Conservation (phyloP, 2,888 invertebrate genomes). For the Callosobruchus maculatus region DNA sequence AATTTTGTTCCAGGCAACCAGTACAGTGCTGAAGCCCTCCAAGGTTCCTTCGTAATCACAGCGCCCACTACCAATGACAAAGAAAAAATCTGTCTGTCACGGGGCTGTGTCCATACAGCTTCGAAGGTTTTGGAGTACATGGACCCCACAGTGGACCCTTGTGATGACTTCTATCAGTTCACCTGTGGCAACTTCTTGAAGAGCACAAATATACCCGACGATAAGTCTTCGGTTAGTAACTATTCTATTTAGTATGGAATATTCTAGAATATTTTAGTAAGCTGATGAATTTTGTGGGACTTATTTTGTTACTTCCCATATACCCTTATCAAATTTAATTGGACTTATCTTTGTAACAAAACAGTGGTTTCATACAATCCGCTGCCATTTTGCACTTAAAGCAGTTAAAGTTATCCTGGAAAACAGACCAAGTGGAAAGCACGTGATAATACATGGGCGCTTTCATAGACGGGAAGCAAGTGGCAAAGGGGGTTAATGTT, state of each 20-base stretch:
- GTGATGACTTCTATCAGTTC: constrained; percentile 79
- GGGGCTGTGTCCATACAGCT: constrained; percentile 81
- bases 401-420: too few species aligned
- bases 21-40: constrained; percentile 37
- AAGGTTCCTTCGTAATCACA: constrained; percentile 28
- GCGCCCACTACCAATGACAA: constrained; percentile 34
- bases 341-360: too few species aligned
- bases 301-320: too few species aligned
- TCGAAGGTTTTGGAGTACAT: constrained; percentile 68
- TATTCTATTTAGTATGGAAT: neutral
- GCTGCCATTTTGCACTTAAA: too few species aligned
- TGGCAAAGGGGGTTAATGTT: too few species aligned
- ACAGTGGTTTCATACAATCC: too few species aligned
- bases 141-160: constrained; percentile 69
- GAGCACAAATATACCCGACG: constrained; percentile 72
- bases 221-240: constrained; percentile 60
- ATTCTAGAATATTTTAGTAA: too few species aligned
- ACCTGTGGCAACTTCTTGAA: constrained; percentile 74
- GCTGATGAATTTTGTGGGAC: too few species aligned
- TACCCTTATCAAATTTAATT: too few species aligned
- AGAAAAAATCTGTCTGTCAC: constrained; percentile 61
- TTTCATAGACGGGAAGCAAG: too few species aligned
- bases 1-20: constrained; percentile 28
- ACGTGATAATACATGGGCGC: too few species aligned
- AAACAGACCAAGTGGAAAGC: too few species aligned